These are phyloP conservation scores for Onthophagus taurus DNA, from an alignment of 1,140 invertebrate species.

Conservation along the genomic window DNA sequence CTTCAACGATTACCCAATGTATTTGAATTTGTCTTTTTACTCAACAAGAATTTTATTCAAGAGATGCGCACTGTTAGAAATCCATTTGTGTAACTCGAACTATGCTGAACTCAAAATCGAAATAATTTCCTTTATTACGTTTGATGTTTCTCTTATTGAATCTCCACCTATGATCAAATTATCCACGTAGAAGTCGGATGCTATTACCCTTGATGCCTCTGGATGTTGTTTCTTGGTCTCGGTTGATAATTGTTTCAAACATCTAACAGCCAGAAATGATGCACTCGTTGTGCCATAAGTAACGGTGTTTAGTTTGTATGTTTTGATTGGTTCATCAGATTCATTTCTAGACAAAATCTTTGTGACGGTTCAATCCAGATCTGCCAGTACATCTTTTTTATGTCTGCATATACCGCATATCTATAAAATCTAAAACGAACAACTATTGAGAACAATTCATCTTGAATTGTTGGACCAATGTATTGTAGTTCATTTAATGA, in stretches of 20 bases:
- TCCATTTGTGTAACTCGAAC: not conserved
- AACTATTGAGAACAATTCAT: conserved; percentile 32
- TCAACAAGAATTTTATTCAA: no score
- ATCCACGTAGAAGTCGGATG: conserved; percentile 8
- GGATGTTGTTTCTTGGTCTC: not conserved
- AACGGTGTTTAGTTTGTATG: no score
- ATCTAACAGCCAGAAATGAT: conserved; percentile 1
- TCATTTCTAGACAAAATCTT: not conserved
- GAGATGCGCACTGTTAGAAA: no score
- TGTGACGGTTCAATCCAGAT: conserved; percentile 13
- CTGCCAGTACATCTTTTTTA: conserved; percentile 28
- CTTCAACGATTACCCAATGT: no score
- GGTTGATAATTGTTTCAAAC: conserved; percentile 1
- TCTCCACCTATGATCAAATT: conserved; percentile 4
- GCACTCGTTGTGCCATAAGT: no score
- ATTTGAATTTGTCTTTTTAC: no score
- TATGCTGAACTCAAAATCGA: not conserved
- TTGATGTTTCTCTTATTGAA: not conserved
- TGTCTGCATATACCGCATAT: conserved; percentile 18
- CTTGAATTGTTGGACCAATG: conserved; percentile 31
- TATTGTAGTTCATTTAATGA: conserved; percentile 31
- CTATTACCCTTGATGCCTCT: not conserved
- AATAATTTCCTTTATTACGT: not conserved
- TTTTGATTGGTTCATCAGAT: not conserved
- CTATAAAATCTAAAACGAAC: conserved; percentile 31